Base-by-base conservation (phyloP, 2,797 vertebrate genomes). In the Liasis olivaceus region DNA sequence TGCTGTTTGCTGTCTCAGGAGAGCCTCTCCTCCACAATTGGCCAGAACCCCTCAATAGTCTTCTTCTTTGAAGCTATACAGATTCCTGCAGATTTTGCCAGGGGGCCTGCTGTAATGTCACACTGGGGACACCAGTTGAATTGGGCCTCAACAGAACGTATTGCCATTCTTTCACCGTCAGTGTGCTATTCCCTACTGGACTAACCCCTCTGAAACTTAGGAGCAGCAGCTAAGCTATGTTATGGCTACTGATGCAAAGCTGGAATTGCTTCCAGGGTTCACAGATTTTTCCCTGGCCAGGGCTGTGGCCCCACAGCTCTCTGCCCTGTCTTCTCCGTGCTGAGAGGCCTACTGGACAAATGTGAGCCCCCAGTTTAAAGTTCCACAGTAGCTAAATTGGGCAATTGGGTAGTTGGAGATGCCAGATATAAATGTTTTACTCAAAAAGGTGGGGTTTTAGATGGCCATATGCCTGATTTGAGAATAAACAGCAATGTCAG, bases 61-160 rank as follows among this genome's bases (percentile, higher is more conserved):
- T 54, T 88, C 87, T 90, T 91, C 89, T 90, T 94, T 89, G 88
- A 92, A 63, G 89, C 85, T 28, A 15, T 26, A 36, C 22, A 5
- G n/a, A 90, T 13, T 26, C 28, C 24, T 54, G 31, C 58, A 58
- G 92, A 89, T 42, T 91, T 63, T 47, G 22, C 36, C 22, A 5
- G 12, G 51, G 56, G 58, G 64, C 13, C 89, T 69, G 90, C 89
- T 62, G 87, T 94, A 94, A 94, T 95, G 66, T 95, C 89, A 42
- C 3, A 3, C 2, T 26, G 56, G 17, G 4, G 92, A 94, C 95
- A 93, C 91, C 86, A 60, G 69, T 86, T 47, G 31, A 36, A 51
- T 69, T 86, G 36, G 22, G 31, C 69, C 85, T 36, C 60, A 56
- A 90, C 22, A 47, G 90, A 89, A 95, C 91, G 90, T 91, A 26